Evolutionary conservation across 2,797 vertebrate genomes (phyloP).

Genomic region (Argyrosomus regius): DNA sequence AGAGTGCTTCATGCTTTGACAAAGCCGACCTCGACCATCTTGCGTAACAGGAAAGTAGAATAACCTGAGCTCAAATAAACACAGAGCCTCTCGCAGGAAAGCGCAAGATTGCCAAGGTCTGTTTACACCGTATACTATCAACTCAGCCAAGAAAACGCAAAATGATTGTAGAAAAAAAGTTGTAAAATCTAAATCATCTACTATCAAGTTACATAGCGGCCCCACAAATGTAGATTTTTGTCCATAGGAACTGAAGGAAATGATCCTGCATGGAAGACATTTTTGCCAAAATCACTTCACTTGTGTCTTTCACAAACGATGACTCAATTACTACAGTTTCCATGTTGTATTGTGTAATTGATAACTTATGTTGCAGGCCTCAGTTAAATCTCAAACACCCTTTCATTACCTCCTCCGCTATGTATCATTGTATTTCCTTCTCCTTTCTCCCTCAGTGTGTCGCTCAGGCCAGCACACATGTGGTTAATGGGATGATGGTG

Average conservation of each 20-base stretch:
- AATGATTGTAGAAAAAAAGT: constrained; percentile 21
- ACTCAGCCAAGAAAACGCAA: constrained; percentile 2
- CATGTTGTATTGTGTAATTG: constrained; percentile 67
- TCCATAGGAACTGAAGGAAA: constrained; percentile 22
- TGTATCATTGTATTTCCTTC: constrained; percentile 41
- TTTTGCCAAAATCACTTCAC: constrained; percentile 53
- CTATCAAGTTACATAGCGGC: constrained; percentile 40
- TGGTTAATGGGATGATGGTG: constrained; percentile 81
- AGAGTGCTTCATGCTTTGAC: constrained; percentile 32
- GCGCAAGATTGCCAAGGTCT: constrained; percentile 2
- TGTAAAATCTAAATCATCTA: constrained; percentile 23
- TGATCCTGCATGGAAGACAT: constrained; percentile 7
- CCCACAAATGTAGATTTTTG: constrained; percentile 21
- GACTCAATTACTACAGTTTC: constrained; percentile 56
- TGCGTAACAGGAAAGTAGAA: constrained; percentile 33
- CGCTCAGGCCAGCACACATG: constrained; percentile 73
- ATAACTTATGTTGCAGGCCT: constrained; percentile 61
- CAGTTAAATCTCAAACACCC: constrained; percentile 57
- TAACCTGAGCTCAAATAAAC: constrained; percentile 34
- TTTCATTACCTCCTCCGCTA: constrained; percentile 42
- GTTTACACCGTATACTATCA: constrained; percentile 16
- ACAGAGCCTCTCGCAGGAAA: constrained; percentile 12
- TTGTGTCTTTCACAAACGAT: constrained; percentile 39
- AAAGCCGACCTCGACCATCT: constrained; percentile 5
- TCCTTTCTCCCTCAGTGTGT: constrained; percentile 30